phyloP scores from a whole-genome alignment of 2,888 invertebrate species.

The Caenorhabditis auriculariae region DNA sequence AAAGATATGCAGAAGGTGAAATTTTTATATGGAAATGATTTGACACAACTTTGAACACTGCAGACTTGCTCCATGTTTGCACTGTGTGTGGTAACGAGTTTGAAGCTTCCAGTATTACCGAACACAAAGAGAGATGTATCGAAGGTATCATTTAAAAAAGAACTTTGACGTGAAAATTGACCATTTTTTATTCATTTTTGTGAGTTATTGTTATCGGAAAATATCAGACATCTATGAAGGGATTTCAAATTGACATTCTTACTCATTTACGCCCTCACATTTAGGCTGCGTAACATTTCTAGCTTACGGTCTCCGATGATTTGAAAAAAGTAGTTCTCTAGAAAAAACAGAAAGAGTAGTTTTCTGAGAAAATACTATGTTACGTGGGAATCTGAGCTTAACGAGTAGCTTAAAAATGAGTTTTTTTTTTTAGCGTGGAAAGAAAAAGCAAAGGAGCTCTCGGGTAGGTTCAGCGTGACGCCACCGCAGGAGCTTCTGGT shows the following conservation, averaged over 20 bases:
- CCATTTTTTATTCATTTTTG: not conserved
- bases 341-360: not conserved
- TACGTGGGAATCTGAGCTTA: conserved; percentile 3
- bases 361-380: not conserved
- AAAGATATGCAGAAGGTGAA: too few species aligned
- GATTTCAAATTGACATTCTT: too few species aligned
- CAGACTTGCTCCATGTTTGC: conserved; percentile 25
- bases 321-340: too few species aligned
- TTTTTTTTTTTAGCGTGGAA: conserved; percentile 18
- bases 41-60: too few species aligned
- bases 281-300: too few species aligned
- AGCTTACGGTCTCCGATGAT: too few species aligned
- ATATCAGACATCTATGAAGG: too few species aligned
- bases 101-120: conserved; percentile 19
- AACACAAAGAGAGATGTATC: conserved; percentile 20
- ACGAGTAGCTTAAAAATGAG: not conserved
- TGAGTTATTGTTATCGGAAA: not conserved
- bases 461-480: conserved; percentile 12
- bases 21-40: too few species aligned
- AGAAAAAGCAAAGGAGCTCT: not conserved
- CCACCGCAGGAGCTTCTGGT: conserved; percentile 13
- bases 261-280: too few species aligned
- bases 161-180: not conserved
- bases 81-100: conserved; percentile 29
- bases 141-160: conserved; percentile 8